Conservation (phyloP, 2,113 vertebrate species). For the Sebastes fasciatus region DNA sequence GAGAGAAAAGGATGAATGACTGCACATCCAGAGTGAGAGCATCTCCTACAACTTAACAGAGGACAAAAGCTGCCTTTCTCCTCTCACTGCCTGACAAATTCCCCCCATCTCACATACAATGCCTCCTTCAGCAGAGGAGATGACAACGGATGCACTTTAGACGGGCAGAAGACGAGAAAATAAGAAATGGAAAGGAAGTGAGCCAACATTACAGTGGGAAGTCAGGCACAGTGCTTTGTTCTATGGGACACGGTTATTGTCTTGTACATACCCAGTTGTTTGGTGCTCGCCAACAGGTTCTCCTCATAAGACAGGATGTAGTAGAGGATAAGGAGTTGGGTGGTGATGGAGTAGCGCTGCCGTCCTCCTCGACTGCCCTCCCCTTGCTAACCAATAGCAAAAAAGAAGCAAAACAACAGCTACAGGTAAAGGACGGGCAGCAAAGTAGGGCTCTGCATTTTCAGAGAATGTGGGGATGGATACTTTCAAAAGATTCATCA, state of each 20-base stretch:
- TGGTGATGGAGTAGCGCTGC: conserved; percentile 92
- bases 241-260: background rate
- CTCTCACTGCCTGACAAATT: conserved; percentile 44
- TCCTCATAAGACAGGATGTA: conserved; percentile 97
- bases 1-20: conserved; percentile 65
- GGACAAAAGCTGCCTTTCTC: conserved; percentile 63
- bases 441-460: background rate
- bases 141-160: conserved; percentile 39
- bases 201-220: conserved; percentile 34
- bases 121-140: conserved; percentile 49
- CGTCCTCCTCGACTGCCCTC: conserved; percentile 82
- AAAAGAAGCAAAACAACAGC: conserved; percentile 11
- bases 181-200: conserved; percentile 38
- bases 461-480: background rate
- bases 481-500: background rate
- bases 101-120: conserved; percentile 40
- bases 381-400: conserved; percentile 77
- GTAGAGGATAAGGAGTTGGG: conserved; percentile 95
- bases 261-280: conserved; percentile 89
- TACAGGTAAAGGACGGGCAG: conserved; percentile 5
- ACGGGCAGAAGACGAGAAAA: conserved; percentile 1
- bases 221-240: background rate
- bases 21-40: conserved; percentile 56
- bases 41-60: conserved; percentile 63
- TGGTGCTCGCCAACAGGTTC: conserved; percentile 94